Evolutionary conservation across 2,888 invertebrate species (phyloP), one percentile per base, ranked within the genome.

Genomic region (Cataglyphis cursor): DNA sequence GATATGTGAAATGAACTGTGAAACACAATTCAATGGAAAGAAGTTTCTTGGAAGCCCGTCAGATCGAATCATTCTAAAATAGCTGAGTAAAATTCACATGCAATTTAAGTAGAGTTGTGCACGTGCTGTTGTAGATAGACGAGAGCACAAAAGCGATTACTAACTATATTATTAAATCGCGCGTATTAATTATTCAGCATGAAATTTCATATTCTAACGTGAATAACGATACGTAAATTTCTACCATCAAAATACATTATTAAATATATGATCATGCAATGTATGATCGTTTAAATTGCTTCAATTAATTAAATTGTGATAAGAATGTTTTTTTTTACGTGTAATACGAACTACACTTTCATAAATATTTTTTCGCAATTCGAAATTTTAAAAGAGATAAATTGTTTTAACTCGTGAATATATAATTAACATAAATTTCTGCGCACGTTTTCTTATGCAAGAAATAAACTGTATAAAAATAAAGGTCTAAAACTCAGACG

Each of bases 61-160:
- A 28, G 68, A 68, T 68, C 76, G 76, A 66, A 76, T 66, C 24
- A 24, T 9, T 66, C 54, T 41, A 68, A 76, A 68, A 68, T 76
- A 76, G 66, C 75, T 35, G 51, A 66, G 38, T 41, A 3, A 18
- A 57, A 28, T 66, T 76, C 54, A 38, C 54, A 38, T 68, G 54
- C 75, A 51, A 65, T 66, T 76, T 68, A 57, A 76, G 70, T 68
- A 57, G 54, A 68, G 9, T 66, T 28, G 31, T 54, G 28, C 76
- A 41, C 70, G 41, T 68, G 18, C 51, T 38, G 28, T 68, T 41
- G 38, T 38, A 2, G 15, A 76, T 54, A 66, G 75, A 51, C 75
- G 35, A 65, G 35, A 62, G 15, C 31, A 35, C 10, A 64, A 48
- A 18, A 48, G 48, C 18, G 21, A 51, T 51, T 74, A 41, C 41